These are phyloP conservation scores for Maccullochella peelii DNA, from an alignment of 2,113 vertebrate species.

Conservation along the genomic window DNA sequence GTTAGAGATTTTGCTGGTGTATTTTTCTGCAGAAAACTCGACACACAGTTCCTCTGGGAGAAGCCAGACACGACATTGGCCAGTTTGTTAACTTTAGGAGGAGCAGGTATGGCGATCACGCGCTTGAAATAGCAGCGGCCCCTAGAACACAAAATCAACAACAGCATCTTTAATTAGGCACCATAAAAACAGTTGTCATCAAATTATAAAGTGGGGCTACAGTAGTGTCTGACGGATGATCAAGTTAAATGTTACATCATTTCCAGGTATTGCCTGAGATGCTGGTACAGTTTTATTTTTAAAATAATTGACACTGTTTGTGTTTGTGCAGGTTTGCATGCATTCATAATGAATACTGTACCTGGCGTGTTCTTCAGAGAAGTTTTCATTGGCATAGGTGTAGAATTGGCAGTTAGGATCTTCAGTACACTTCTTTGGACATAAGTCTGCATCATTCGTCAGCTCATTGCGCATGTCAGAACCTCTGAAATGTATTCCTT, in stretches of 20 bases:
- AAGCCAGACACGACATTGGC: constrained; percentile 68
- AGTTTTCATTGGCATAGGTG: constrained; percentile 45
- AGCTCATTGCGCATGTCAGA: constrained; percentile 47
- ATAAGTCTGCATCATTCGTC: constrained; percentile 17
- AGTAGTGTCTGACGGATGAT: neutral
- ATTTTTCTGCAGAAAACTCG: too few species aligned
- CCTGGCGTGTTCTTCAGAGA: neutral
- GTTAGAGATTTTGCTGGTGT: too few species aligned
- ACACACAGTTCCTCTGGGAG: constrained; percentile 29
- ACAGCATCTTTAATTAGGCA: neutral
- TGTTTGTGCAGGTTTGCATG: neutral
- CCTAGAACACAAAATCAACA: constrained; percentile 48
- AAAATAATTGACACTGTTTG: neutral
- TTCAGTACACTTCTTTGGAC: constrained; percentile 60
- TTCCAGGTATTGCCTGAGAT: neutral
- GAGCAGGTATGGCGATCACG: constrained; percentile 64
- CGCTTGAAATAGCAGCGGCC: constrained; percentile 73
- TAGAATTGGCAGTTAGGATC: constrained; percentile 78
- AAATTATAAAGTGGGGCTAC: neutral
- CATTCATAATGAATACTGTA: constrained; percentile 16
- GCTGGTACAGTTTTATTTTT: neutral
- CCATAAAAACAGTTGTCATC: neutral
- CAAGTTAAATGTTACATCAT: neutral
- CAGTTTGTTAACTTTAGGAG: constrained; percentile 48
- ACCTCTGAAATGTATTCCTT: constrained; percentile 44